Evolutionary conservation across 2,113 vertebrate genomes (phyloP).

Genomic region (Myrmecobius fasciatus): DNA sequence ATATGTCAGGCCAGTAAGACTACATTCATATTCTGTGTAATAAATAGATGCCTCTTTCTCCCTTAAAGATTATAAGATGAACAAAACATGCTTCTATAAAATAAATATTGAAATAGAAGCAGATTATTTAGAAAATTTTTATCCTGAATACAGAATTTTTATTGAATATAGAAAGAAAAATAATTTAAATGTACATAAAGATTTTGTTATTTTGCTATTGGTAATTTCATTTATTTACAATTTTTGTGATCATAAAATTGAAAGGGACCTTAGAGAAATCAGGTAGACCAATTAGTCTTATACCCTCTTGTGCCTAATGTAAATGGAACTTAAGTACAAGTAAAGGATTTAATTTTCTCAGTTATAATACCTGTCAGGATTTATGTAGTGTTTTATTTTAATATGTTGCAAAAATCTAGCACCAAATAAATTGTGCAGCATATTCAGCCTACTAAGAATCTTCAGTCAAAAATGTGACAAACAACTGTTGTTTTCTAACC

Average conservation of each 20-base stretch:
- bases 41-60: constrained; percentile 68
- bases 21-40: constrained; percentile 68
- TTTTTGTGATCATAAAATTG: constrained; percentile 13
- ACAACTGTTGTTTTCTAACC: constrained; percentile 1
- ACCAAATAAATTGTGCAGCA: constrained; percentile 8
- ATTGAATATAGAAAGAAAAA: neutral
- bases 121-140: constrained; percentile 41
- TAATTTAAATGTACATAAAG: neutral
- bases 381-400: neutral
- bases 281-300: neutral
- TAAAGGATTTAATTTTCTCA: constrained; percentile 30
- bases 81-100: constrained; percentile 62
- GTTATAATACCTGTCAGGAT: constrained; percentile 15
- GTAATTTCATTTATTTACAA: constrained; percentile 30
- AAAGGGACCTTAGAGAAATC: constrained; percentile 5
- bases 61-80: constrained; percentile 62
- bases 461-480: constrained; percentile 38
- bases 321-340: constrained; percentile 23
- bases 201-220: constrained; percentile 24
- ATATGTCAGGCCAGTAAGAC: constrained; percentile 71
- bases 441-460: neutral
- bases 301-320: neutral
- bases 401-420: neutral
- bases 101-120: constrained; percentile 55
- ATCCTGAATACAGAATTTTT: constrained; percentile 27